Base-by-base conservation (phyloP, 1,140 invertebrate species). In the Zaprionus ornatus region DNA sequence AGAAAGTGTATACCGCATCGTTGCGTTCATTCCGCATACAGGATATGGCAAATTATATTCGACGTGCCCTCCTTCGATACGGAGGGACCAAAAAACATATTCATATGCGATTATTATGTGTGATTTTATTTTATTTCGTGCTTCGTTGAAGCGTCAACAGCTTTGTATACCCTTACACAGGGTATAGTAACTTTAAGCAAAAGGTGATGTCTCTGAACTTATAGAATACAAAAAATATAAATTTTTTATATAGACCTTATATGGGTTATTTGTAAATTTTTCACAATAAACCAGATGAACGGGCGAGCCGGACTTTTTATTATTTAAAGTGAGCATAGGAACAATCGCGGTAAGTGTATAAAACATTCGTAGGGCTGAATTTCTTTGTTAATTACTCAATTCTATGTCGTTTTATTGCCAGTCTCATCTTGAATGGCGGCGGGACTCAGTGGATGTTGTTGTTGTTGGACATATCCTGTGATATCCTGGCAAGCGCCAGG, bases 11-110 rank as follows among this genome's bases (percentile, higher is more conserved):
- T 21, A 23, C 45, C 45, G 40, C 21, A 9, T 27, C 10, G 19
- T 10, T 4, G 45, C 12, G 10, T 21, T 23, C 27, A 66, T 60
- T 68, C 37, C 15, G 60, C 45, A 45, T 37, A 45, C 82, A 85
- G 82, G 82, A 86, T 85, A 79, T 86, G 82, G 79, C 79, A 82
- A 82, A 85, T 86, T 85, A 85, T 79, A 48, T 62, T 74, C 42
- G 69, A 42, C 56, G 77, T 69, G 68, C 74, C 73, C 37, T 64
- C 54, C 27, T 50, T 64, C 23, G 27, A 59, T 56, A 63, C 42
- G 21, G n/a, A 29, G 27, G 21, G 32, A 40, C 27, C 64, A 65
- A 64, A 64, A 71, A 65, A 64, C 56, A 71, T 71, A 27, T 48
- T 23, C 63, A 65, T 37, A 50, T 25, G 45, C 56, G 59, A 62